Conservation (phyloP, 2,888 invertebrate species). For the Eumerus sabulonum region DNA sequence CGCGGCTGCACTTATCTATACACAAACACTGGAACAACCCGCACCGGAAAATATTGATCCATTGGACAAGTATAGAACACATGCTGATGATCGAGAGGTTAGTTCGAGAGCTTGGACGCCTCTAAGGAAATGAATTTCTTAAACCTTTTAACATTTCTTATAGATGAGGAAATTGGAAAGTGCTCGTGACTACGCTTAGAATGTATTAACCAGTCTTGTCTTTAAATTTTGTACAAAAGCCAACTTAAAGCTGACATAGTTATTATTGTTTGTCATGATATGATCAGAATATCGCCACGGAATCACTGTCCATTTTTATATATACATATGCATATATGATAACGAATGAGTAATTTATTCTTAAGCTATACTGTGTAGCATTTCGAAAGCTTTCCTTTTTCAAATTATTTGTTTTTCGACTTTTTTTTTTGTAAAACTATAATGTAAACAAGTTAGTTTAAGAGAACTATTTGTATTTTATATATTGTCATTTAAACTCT, state of each 20-base stretch:
- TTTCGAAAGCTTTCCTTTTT: conserved; percentile 1
- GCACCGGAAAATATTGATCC: conserved; percentile 72
- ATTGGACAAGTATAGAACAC: conserved; percentile 77
- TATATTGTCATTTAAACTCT: conserved; percentile 29
- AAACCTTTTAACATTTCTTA: conserved; percentile 27
- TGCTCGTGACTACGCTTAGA: conserved; percentile 59
- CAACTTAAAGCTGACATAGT: conserved; percentile 12
- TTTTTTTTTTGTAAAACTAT: conserved; percentile 23
- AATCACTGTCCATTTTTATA: conserved; percentile 6
- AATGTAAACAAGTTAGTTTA: conserved; percentile 31
- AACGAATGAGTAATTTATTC: conserved; percentile 32
- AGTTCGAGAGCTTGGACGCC: conserved; percentile 69
- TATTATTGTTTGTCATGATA: conserved; percentile 7
- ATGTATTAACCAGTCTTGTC: conserved; percentile 20
- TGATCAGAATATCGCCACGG: conserved; percentile 15
- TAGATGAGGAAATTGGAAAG: conserved; percentile 62
- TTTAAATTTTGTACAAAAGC: conserved; percentile 18
- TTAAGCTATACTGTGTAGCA: conserved; percentile 15
- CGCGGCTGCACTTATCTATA: conserved; percentile 87
- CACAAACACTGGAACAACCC: conserved; percentile 77
- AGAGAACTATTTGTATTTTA: conserved; percentile 49
- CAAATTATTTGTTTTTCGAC: neutral
- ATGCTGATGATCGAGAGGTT: conserved; percentile 85
- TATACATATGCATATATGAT: too few relatives aligned
- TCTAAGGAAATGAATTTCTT: conserved; percentile 16